Evolutionary conservation across 2,797 vertebrate species (phyloP).

Genomic region (Phylloscopus collybita): DNA sequence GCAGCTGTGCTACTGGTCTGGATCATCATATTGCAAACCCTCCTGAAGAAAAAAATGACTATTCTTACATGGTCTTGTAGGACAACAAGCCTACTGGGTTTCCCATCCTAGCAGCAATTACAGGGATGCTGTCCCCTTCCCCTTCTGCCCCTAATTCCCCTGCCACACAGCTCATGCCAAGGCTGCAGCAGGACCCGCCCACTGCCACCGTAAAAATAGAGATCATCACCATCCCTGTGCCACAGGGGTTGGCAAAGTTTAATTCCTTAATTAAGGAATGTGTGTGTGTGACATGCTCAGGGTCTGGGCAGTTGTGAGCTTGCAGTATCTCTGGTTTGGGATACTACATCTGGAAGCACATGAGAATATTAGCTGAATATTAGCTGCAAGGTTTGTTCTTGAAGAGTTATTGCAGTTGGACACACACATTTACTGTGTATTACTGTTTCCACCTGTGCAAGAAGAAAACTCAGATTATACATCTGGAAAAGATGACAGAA

Average conservation of each 20-base stretch:
- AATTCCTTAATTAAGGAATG: neutral
- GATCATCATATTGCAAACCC: neutral
- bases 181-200: fast-evolving
- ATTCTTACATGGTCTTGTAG: neutral
- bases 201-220: neutral
- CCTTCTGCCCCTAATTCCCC: neutral
- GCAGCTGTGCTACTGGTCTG: fast-evolving
- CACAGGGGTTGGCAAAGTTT: neutral
- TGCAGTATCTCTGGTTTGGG: neutral
- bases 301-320: neutral
- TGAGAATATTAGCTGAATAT: neutral
- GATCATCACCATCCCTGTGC: neutral
- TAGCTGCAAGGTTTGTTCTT: neutral
- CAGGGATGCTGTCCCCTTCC: neutral
- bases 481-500: neutral
- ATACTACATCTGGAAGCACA: neutral
- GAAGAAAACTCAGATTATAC: neutral
- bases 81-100: neutral
- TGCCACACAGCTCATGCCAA: fast-evolving
- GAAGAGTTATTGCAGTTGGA: neutral
- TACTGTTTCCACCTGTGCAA: neutral
- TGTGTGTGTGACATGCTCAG: neutral
- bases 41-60: neutral
- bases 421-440: neutral
- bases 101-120: neutral